phyloP scores from a whole-genome alignment of 2,888 invertebrate genomes.

The Drosophila greeni region DNA sequence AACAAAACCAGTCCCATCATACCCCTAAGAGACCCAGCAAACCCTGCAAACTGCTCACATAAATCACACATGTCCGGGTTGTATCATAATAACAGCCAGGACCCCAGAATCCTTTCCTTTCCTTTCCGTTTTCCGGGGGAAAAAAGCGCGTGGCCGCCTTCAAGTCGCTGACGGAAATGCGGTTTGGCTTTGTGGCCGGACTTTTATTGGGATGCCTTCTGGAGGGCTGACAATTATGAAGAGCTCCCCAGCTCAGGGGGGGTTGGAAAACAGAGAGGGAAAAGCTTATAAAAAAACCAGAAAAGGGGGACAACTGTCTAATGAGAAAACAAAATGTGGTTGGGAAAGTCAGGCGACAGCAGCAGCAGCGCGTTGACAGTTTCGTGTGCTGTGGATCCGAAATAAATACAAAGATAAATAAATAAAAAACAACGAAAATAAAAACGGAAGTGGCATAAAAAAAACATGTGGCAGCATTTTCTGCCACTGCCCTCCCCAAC shows the following conservation, averaged over 20 bases:
- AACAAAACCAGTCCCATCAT: background rate
- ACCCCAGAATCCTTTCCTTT: background rate
- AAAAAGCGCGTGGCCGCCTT: constrained; percentile 28
- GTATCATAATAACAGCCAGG: constrained; percentile 34
- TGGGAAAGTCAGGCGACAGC: constrained; percentile 30
- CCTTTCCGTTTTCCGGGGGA: no score
- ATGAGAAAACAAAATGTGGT: constrained; percentile 52
- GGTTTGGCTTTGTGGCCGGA: constrained; percentile 21
- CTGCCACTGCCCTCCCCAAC: background rate
- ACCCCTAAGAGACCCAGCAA: background rate
- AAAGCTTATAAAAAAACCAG: background rate
- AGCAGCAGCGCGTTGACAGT: constrained; percentile 43
- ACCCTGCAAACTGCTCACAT: constrained; percentile 9
- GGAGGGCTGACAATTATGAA: constrained; percentile 64
- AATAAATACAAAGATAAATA: constrained; percentile 52
- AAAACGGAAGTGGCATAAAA: constrained; percentile 68
- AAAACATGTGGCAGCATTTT: constrained; percentile 70
- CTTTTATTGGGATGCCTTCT: constrained; percentile 45
- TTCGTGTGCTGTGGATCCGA: constrained; percentile 19
- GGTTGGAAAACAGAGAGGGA: constrained; percentile 17
- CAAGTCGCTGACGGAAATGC: constrained; percentile 44
- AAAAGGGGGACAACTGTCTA: constrained; percentile 22
- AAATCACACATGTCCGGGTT: constrained; percentile 43
- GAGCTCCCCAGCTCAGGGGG: constrained; percentile 12
- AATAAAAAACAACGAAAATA: constrained; percentile 47